These are phyloP conservation scores for Enteromius trimaculatus DNA, from an alignment of 2,797 vertebrate genomes.

Conservation along the genomic window DNA sequence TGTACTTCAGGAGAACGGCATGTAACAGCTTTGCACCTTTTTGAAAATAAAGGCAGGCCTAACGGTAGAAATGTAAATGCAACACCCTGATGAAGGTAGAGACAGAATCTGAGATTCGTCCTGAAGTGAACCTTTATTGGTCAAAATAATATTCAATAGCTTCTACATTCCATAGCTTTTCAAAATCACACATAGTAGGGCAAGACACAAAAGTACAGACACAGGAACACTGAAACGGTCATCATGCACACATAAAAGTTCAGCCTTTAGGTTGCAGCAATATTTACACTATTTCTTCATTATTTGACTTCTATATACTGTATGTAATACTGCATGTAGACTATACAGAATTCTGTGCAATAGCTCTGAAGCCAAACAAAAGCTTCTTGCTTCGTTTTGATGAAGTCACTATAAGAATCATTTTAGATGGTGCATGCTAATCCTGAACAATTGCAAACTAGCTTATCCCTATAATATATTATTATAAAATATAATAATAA, in stretches of 20 bases:
- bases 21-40: background rate
- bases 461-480: background rate
- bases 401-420: background rate
- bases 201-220: conserved; percentile 62
- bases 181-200: conserved; percentile 60
- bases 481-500: background rate
- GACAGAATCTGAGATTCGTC: background rate
- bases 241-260: conserved; percentile 55
- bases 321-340: background rate
- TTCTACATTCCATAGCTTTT: conserved; percentile 67
- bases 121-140: conserved; percentile 44
- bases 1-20: background rate
- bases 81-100: background rate
- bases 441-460: background rate
- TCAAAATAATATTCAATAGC: conserved; percentile 67
- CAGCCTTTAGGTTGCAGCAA: conserved; percentile 35
- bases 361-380: background rate
- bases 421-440: background rate
- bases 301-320: conserved; percentile 16
- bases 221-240: conserved; percentile 58
- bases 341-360: background rate
- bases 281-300: conserved; percentile 13
- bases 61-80: background rate
- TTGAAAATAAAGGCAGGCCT: background rate
- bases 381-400: background rate